These are phyloP conservation scores for Lepus townsendii DNA, from an alignment of 2,797 vertebrate species.

Conservation along the genomic window DNA sequence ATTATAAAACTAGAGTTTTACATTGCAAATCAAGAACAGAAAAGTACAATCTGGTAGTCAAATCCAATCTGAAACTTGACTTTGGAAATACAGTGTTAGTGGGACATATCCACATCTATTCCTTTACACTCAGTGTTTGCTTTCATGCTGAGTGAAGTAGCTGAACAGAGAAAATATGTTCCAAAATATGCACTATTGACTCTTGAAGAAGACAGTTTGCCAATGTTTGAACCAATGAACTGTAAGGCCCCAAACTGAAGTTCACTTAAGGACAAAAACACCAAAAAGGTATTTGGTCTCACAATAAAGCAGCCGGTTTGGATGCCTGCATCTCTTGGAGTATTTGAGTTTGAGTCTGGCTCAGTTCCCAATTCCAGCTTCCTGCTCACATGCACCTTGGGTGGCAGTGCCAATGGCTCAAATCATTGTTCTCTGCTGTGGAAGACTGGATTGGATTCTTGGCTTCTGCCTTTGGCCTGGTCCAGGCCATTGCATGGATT, in stretches of 20 bases:
- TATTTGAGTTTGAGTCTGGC: no score
- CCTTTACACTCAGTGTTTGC: neutral
- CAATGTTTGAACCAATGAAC: neutral
- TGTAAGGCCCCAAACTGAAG: neutral
- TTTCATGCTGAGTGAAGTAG: neutral
- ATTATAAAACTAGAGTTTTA: neutral
- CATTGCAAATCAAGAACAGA: neutral
- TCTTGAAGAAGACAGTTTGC: neutral
- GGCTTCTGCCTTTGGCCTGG: no score
- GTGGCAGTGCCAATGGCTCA: no score
- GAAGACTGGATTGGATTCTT: no score
- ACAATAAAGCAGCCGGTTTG: no score
- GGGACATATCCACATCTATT: neutral
- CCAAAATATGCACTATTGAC: neutral
- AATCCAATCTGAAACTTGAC: neutral
- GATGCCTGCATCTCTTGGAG: no score
- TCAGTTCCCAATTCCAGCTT: no score
- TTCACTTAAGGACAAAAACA: neutral
- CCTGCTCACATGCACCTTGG: no score
- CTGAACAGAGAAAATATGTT: neutral
- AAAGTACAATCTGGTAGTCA: neutral
- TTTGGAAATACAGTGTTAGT: neutral
- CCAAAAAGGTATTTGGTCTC: no score
- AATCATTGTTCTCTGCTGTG: no score
- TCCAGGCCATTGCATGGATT: no score